phyloP scores from a whole-genome alignment of 2,888 invertebrate species.

The Hololepta plana region DNA sequence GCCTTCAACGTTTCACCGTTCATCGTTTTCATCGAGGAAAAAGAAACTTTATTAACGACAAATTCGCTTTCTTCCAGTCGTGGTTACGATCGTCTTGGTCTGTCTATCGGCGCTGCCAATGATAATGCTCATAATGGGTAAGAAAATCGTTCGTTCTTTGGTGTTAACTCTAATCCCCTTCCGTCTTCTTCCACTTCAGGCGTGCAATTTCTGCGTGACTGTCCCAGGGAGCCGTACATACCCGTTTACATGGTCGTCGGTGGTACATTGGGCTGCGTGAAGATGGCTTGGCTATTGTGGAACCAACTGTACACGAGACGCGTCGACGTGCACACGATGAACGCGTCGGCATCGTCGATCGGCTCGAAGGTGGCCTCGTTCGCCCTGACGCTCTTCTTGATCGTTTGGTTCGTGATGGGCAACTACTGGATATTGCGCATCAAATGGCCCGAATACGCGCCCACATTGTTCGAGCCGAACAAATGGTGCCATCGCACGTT shows the following conservation, averaged over 20 bases:
- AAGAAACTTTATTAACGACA: no score
- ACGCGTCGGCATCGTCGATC: conserved; percentile 32
- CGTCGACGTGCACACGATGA: conserved; percentile 18
- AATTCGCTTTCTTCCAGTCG: no score
- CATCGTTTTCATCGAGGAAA: no score
- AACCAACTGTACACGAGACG: conserved; percentile 43
- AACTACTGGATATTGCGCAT: conserved; percentile 52
- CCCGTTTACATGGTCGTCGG: conserved; percentile 76
- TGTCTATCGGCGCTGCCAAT: conserved; percentile 51
- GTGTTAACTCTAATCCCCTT: no score
- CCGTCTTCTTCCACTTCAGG: no score
- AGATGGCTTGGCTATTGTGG: conserved; percentile 49
- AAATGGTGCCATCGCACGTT: conserved; percentile 63
- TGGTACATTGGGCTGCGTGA: conserved; percentile 53
- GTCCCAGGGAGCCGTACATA: conserved; percentile 57
- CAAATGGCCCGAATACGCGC: conserved; percentile 58
- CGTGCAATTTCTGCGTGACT: conserved; percentile 60
- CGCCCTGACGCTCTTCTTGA: conserved; percentile 47
- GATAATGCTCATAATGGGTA: conserved; percentile 62
- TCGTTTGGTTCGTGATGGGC: conserved; percentile 52
- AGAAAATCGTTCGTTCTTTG: no score
- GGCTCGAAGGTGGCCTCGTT: conserved; percentile 45
- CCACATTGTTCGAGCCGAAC: conserved; percentile 56
- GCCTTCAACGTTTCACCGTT: no score
- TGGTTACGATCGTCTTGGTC: conserved; percentile 50